Evolutionary conservation across 2,797 vertebrate species (phyloP).

Genomic region (Ficedula albicollis): DNA sequence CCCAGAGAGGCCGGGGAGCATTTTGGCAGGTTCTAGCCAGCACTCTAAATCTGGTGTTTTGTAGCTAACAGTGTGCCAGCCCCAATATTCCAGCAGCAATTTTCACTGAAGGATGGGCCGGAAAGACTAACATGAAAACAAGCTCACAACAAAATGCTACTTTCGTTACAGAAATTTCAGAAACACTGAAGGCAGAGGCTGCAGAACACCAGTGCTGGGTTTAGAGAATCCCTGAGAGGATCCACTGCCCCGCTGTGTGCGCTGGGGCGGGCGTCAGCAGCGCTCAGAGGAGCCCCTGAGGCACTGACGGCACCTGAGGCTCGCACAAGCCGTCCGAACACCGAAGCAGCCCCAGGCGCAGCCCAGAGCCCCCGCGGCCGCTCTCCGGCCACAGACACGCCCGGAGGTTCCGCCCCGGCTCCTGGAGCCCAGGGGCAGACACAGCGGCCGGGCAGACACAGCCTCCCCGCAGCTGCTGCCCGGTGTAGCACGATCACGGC

Average conservation of each 20-base stretch:
- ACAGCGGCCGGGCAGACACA: too few relatives aligned
- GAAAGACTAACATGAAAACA: not conserved
- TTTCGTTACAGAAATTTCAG: not conserved
- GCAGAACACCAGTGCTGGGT: not conserved
- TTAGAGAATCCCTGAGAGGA: accelerated
- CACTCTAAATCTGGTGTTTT: not conserved
- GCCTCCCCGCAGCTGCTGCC: not conserved
- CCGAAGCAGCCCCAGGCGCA: not conserved
- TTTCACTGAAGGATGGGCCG: not conserved
- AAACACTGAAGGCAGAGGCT: not conserved
- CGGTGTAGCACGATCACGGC: not conserved
- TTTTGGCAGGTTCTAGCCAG: not conserved
- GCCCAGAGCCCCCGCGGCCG: not conserved
- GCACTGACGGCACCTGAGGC: not conserved
- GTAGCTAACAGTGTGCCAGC: not conserved
- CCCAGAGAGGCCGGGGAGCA: not conserved
- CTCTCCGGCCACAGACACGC: not conserved
- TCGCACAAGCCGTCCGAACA: not conserved
- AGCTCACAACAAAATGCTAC: not conserved
- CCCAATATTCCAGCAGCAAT: not conserved
- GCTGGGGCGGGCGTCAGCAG: accelerated
- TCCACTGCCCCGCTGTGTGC: accelerated
- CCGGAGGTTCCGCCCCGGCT: not conserved
- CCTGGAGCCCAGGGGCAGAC: not conserved
- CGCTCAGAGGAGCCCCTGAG: accelerated